Evolutionary conservation across 92 coral and sea anemone species (phyloP), one percentile per base, ranked within the genome.

Genomic region (Galaxea fascicularis): DNA sequence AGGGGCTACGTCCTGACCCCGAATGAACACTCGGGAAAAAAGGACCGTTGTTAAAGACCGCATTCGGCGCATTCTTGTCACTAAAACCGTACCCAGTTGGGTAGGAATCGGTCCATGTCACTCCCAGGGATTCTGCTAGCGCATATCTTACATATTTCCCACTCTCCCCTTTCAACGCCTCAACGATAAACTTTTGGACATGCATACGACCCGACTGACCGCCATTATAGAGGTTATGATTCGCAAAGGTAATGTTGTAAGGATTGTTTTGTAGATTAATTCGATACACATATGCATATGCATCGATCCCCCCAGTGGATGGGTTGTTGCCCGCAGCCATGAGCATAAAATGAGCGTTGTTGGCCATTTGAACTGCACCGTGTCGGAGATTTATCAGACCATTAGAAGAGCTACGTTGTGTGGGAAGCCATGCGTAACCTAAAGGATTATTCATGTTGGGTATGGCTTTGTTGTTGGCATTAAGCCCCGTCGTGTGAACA

Each of bases 321-420:
- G 98, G 98, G 86, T 96, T 94, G 83, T 88, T 92, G 18, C 98
- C 98, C 26, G 94, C 98, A 25, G 98, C 98, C 98, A 96, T 96
- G 30, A 96, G 90, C 98, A 96, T 94, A 71, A 86, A 88, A 41
- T 56, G 68, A 65, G 98, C 98, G 27, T 84, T 88, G 80, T 93
- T 83, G 13, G 94, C 98, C 91, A 94, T 85, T 77, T 86, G 80
- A 16, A 96, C 94, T 4, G 98, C 98, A 1, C 98, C 98, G 22
- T 87, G 90, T 0, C 89, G 82, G 8, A 96, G 91, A 53, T 89
- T 82, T 65, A 96, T 90, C 20, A 89, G 63, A 25, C 99, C 99
- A 66, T 89, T 87, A 28, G 84, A 79, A 17, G 94, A 84, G 13
- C 57, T 85, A 4, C 99, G 92, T 49, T 65, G 65, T 60, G 52